A percentile compares a stretch with the other conserved stretches of the same genome.
These are phyloP conservation scores for Drosophila pseudoananassae DNA, from an alignment of 1,140 invertebrate species.

Conservation along the genomic window DNA sequence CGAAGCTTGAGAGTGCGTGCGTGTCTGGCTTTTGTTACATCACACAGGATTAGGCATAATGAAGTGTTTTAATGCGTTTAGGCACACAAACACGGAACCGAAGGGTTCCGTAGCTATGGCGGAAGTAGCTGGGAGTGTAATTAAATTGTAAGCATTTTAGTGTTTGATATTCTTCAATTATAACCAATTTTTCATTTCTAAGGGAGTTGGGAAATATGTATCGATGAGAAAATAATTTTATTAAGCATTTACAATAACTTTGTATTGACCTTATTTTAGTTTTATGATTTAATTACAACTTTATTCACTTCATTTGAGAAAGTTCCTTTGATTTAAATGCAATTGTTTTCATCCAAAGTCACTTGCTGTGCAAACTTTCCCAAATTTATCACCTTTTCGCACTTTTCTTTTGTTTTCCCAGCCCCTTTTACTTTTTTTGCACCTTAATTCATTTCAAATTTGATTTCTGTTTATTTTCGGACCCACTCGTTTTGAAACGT, in stretches of 20 bases:
- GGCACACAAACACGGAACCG: constrained; percentile 54
- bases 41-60: constrained; percentile 78
- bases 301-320: too few species aligned
- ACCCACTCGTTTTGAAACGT: constrained; percentile 35
- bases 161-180: constrained; percentile 44
- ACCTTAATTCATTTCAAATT: constrained; percentile 67
- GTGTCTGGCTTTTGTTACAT: constrained; percentile 76
- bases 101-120: constrained; percentile 18
- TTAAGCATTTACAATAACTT: too few species aligned
- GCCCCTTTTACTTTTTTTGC: constrained; percentile 36
- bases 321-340: too few species aligned
- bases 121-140: constrained; percentile 52
- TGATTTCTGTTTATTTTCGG: constrained; percentile 56
- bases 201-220: constrained; percentile 1
- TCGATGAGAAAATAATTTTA: not conserved
- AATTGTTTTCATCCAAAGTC: too few species aligned
- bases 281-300: too few species aligned
- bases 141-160: constrained; percentile 66
- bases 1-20: constrained; percentile 40
- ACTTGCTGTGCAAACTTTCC: too few species aligned
- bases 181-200: constrained; percentile 9
- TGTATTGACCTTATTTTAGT: too few species aligned
- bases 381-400: not conserved
- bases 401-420: not conserved
- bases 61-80: constrained; percentile 83